phyloP scores from a whole-genome alignment of 1,140 invertebrate species.

The Drosophila orosa region DNA sequence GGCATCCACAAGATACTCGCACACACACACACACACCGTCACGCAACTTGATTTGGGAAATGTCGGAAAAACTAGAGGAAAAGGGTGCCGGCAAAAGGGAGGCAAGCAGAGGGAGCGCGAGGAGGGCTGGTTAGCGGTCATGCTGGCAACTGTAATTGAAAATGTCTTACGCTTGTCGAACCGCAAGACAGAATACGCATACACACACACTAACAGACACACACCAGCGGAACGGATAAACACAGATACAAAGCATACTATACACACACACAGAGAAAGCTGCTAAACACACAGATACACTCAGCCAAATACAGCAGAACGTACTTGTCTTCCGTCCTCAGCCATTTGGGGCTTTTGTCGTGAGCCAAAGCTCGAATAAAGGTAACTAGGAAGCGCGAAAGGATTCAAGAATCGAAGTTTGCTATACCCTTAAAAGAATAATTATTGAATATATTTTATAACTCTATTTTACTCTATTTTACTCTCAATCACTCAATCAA shows the following conservation, averaged over 20 bases:
- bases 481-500: neutral
- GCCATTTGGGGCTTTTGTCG: slow-evolving; percentile 47
- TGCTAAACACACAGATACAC: slow-evolving; percentile 28
- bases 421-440: slow-evolving; percentile 9
- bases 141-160: slow-evolving; percentile 77
- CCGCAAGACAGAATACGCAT: slow-evolving; percentile 67
- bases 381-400: neutral
- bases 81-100: slow-evolving; percentile 11
- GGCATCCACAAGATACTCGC: slow-evolving; percentile 46
- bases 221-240: slow-evolving; percentile 19
- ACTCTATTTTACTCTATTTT: too few species aligned
- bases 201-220: slow-evolving; percentile 21
- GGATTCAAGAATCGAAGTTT: neutral
- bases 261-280: neutral
- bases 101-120: slow-evolving; percentile 6
- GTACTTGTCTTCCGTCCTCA: slow-evolving; percentile 17
- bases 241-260: slow-evolving; percentile 26
- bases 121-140: slow-evolving; percentile 61
- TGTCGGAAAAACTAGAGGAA: slow-evolving; percentile 21
- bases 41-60: slow-evolving; percentile 66
- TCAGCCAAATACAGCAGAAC: slow-evolving; percentile 15
- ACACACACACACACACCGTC: slow-evolving; percentile 26
- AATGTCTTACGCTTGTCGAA: slow-evolving; percentile 83
- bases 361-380: slow-evolving; percentile 44
- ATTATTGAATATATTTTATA: too few species aligned